Base-by-base conservation (phyloP, 2,888 invertebrate genomes). In the Dichetophora obliterata region DNA sequence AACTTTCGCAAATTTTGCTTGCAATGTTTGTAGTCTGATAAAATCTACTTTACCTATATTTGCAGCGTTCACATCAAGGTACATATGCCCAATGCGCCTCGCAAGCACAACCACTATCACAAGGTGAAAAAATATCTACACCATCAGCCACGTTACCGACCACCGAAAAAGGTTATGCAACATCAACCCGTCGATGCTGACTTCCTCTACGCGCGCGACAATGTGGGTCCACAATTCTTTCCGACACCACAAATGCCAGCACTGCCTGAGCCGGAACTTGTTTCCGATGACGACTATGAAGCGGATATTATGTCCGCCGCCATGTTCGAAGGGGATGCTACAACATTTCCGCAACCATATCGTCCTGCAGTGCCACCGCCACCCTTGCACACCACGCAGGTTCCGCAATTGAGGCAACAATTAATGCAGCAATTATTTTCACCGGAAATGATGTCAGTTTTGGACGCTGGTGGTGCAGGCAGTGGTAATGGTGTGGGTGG, bases 51-150 rank as follows among this genome's bases (percentile, higher is more conserved):
- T 8, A 14, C 27, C 4, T 24, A 52, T n/a, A n/a, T 34, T 59
- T 54, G 0, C 76, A 87, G 86, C 75, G 86, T 87, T 3, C 86
- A 87, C 79, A 87, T 87, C 59, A 86, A 87, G 50, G 81, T 87
- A 24, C 86, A 86, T 72, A 85, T 87, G 86, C 85, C 85, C 74
- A 24, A 22, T 9, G 76, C 83, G 68, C 82, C 83, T 77, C 82
- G 85, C 37, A 78, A 85, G 78, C 82, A 84, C n/a, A 83, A 31
- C 22, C 77, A 19, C n/a, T 37, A 57, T 75, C 76, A 75, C 5
- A 79, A 81, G 22, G 74, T 77, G 31, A 71, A 66, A 14, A 75
- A 70, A 37, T 50, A 78, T 22, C 83, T 83, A 78, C 83, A 84
- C 24, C 80, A 80, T 16, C 71, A 63, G 31, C 78, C 74, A 27